Evolutionary conservation across 2,113 vertebrate species (phyloP), one percentile per base, ranked within the genome.

Genomic region (Ochotona princeps): DNA sequence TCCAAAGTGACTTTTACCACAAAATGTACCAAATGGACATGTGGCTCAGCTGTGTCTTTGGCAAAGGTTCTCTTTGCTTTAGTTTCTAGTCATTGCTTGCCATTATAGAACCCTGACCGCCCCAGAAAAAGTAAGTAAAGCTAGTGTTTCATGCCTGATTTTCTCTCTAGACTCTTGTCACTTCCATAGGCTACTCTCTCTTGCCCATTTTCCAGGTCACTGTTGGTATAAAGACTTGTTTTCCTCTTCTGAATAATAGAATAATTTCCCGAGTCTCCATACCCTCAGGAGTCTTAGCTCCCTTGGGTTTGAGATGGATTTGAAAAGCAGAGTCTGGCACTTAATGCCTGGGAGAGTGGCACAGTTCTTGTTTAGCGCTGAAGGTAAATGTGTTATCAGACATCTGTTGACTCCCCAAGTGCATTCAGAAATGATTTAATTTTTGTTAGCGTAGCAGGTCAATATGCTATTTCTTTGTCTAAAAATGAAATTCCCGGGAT

Each of bases 401-500:
- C 87, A 73, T 96, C 81, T 86, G 2, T 70, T 63, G 63, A n/a
- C 28, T 90, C 23, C 38, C 30, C 35, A 67, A 92, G 44, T 73
- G 25, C 35, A 26, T 80, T 91, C 70, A 94, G 51, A 91, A 81
- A 18, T 76, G 13, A 89, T 92, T 90, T 78, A 87, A 87, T 92
- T 79, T 93, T 92, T 87, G 38, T 57, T 81, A 8, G 73, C 89
- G 38, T 93, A 87, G 69, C 47, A 89, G 66, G 86, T 88, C 73
- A 76, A 5, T 28, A 3, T 91, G 61, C 54, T 47, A 49, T 91
- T 90, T 87, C 13, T 54, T 63, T 94, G 28, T 83, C 76, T 83
- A 44, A 92, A 94, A 94, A 83, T 83, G 80, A 93, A 67, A 84
- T 94, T 83, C 35, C 26, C 51, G 87, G 70, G 69, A 82, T 93